Conservation (phyloP, 2,113 vertebrate species). For the Chrysemys picta region DNA sequence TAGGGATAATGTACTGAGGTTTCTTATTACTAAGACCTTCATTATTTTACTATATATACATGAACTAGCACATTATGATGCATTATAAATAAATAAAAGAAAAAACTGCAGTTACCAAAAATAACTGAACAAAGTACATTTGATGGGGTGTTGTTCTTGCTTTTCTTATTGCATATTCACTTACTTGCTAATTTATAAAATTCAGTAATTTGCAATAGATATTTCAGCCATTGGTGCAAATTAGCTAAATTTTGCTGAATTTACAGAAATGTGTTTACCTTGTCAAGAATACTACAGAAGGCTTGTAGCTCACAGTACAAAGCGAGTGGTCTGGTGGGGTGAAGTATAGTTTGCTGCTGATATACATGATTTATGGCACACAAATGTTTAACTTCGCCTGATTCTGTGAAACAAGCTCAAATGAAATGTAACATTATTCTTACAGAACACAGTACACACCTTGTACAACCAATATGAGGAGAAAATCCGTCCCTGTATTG, state of each 20-base stretch:
- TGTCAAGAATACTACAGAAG: not conserved
- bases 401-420: not conserved
- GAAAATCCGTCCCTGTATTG: constrained; percentile 58
- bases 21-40: not conserved
- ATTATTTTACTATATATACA: not conserved
- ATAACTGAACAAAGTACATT: not conserved
- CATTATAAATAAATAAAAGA: not conserved
- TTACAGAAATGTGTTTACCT: not conserved
- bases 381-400: not conserved
- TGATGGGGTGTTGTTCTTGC: not conserved
- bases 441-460: not conserved
- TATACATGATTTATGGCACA: not conserved
- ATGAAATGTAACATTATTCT: not conserved
- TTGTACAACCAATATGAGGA: constrained; percentile 23
- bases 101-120: not conserved
- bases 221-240: not conserved
- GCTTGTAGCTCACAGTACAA: not conserved
- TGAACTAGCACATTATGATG: not conserved
- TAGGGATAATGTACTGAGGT: not conserved
- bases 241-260: not conserved
- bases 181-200: not conserved
- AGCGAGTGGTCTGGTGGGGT: not conserved
- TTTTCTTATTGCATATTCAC: not conserved
- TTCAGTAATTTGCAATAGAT: not conserved
- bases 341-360: not conserved